Evolutionary conservation across 2,888 invertebrate genomes (phyloP), one percentile per base, ranked within the genome.

Genomic region (Aspidiotus destructor): DNA sequence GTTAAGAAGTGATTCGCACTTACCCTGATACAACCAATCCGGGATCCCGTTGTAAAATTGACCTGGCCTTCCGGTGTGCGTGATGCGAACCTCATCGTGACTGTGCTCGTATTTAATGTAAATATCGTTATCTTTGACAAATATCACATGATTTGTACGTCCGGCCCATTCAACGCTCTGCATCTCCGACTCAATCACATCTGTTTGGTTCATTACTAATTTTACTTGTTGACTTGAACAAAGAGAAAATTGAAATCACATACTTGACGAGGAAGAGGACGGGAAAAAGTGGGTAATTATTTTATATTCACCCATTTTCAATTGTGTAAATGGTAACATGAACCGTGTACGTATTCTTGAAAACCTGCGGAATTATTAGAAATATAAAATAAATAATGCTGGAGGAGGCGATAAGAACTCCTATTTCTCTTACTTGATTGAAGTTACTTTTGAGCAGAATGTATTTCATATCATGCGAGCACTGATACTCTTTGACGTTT

Each of bases 291-390:
- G 5, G 28, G 28, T 48, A 48, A 1, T 11, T 48, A 6, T n/a
- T 7, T 52, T 6, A n/a, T 44, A 55, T 61, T 60, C 62, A 69
- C 69, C 60, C 91, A 80, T 91, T 92, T 77, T 85, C 86, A 79
- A 92, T 90, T 82, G 92, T 91, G 81, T 91, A 92, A 79, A 92
- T 87, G 74, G 91, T 91, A 81, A 91, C 92, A 79, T 88, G 87
- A 75, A 92, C 90, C 75, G 89, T 89, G 81, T 86, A 89, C 73
- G 90, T 89, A 69, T 74, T 69, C 62, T 69, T 69, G 28, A 62
- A 69, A 57, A 69, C 74, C 75, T 75, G 72, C 0, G 71, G 71
- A 42, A 68, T 54, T 5, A 28, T 28, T 5, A 28, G 28, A 28
- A 28, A 28, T 28, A 5, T 28, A 28, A 28, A 28, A 28, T 28